Conservation (phyloP, 2,888 invertebrate genomes). For the Volucella bombylans region DNA sequence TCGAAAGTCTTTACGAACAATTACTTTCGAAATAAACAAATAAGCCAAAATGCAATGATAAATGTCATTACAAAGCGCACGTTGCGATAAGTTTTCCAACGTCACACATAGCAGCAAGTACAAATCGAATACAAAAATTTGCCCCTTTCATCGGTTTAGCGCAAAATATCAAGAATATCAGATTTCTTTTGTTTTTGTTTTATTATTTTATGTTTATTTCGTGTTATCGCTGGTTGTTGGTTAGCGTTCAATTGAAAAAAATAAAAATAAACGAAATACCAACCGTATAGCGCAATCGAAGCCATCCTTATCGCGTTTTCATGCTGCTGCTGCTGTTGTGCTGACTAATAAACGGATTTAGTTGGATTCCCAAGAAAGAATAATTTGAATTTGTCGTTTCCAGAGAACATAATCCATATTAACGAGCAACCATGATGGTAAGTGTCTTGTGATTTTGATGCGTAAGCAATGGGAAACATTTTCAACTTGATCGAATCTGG, state of each 20-base stretch:
- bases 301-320: conserved; percentile 59
- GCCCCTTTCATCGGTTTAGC: conserved; percentile 46
- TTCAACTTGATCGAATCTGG: not conserved
- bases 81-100: conserved; percentile 62
- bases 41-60: conserved; percentile 47
- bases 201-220: conserved; percentile 65
- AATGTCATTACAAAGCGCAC: conserved; percentile 53
- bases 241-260: conserved; percentile 5
- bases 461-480: not conserved
- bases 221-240: conserved; percentile 43
- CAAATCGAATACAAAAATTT: conserved; percentile 49
- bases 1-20: conserved; percentile 37
- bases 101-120: conserved; percentile 61
- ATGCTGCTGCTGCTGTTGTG: conserved; percentile 24
- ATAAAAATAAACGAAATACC: conserved; percentile 10
- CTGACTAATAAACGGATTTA: conserved; percentile 55
- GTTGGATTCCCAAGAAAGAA: conserved; percentile 28
- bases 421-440: conserved; percentile 62
- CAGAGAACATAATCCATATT: not conserved
- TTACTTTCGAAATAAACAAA: conserved; percentile 66
- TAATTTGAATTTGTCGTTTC: conserved; percentile 25
- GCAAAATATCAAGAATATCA: conserved; percentile 39
- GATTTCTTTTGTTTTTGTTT: conserved; percentile 63
- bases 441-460: conserved; percentile 18
- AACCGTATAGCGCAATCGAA: conserved; percentile 9